Percentiles rank a stretch among this genome's conserved stretches.
Evolutionary conservation across 2,888 invertebrate genomes (phyloP).

Genomic region (Erebia ligea): DNA sequence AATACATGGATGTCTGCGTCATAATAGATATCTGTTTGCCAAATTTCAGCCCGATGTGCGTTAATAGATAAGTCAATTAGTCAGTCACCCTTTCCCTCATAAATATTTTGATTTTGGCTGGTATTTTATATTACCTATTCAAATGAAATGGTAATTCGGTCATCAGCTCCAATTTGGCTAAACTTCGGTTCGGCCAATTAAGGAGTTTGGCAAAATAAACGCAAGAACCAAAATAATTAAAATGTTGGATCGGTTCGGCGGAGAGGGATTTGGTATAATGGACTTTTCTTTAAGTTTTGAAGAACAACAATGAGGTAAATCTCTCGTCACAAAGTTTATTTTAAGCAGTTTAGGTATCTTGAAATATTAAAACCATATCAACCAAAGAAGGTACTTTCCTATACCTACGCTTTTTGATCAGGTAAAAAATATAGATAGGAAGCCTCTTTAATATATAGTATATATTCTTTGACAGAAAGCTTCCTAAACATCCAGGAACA

Average conservation of each 20-base stretch:
- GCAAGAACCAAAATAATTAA: background rate
- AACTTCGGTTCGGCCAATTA: background rate
- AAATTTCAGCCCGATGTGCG: too few species aligned
- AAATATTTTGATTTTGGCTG: background rate
- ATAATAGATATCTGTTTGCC: too few species aligned
- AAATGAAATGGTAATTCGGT: background rate
- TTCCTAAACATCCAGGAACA: too few species aligned
- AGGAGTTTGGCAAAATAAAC: background rate
- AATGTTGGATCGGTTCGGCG: background rate
- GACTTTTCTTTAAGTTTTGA: background rate
- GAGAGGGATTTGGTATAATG: background rate
- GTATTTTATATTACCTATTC: background rate
- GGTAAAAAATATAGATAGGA: too few species aligned
- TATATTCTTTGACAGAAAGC: too few species aligned
- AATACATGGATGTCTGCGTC: too few species aligned
- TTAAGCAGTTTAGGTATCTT: background rate
- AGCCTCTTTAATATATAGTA: too few species aligned
- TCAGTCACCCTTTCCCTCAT: too few species aligned
- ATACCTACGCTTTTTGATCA: too few species aligned
- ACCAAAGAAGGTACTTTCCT: too few species aligned
- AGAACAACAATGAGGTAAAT: background rate
- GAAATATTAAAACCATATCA: too few species aligned
- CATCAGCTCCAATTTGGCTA: background rate
- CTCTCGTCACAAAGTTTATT: background rate
- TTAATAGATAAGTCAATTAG: too few species aligned